Conservation (phyloP, 2,888 invertebrate species). For the Drosophila emarginata region DNA sequence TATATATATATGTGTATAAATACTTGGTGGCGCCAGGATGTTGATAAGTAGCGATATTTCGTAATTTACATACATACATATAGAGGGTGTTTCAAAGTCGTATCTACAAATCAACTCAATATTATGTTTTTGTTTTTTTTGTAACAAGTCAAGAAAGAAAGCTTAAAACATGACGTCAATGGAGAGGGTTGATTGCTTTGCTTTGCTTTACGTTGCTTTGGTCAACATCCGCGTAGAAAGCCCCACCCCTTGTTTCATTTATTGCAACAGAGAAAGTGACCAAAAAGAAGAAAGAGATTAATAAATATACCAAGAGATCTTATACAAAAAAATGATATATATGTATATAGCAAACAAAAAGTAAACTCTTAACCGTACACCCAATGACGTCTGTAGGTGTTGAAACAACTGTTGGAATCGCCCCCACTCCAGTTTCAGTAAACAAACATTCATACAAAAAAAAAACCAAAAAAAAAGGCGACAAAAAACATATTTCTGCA, state of each 20-base stretch:
- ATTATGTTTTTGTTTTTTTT: neutral
- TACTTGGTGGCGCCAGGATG: neutral
- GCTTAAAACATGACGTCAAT: slow-evolving; percentile 65
- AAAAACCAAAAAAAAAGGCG: slow-evolving; percentile 24
- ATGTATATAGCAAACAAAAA: neutral
- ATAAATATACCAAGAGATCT: slow-evolving; percentile 16
- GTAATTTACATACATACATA: no score
- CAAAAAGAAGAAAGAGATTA: slow-evolving; percentile 20
- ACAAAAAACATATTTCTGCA: slow-evolving; percentile 32
- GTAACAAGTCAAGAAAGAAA: slow-evolving; percentile 15
- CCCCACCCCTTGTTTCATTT: slow-evolving; percentile 28
- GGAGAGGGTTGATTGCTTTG: slow-evolving; percentile 37
- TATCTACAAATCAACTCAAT: neutral
- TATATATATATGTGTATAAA: no score
- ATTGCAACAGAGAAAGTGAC: slow-evolving; percentile 62
- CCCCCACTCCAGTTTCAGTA: slow-evolving; percentile 24
- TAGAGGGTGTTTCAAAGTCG: slow-evolving; percentile 16
- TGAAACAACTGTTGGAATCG: slow-evolving; percentile 64
- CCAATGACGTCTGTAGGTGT: slow-evolving; percentile 43
- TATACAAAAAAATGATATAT: neutral
- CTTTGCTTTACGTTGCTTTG: neutral
- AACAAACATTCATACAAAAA: slow-evolving; percentile 5
- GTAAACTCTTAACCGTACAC: neutral
- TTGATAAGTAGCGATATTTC: no score
- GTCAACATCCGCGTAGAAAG: slow-evolving; percentile 68